Evolutionary conservation across 92 coral and sea anemone species (phyloP).

Genomic region (Actinernus sp.): DNA sequence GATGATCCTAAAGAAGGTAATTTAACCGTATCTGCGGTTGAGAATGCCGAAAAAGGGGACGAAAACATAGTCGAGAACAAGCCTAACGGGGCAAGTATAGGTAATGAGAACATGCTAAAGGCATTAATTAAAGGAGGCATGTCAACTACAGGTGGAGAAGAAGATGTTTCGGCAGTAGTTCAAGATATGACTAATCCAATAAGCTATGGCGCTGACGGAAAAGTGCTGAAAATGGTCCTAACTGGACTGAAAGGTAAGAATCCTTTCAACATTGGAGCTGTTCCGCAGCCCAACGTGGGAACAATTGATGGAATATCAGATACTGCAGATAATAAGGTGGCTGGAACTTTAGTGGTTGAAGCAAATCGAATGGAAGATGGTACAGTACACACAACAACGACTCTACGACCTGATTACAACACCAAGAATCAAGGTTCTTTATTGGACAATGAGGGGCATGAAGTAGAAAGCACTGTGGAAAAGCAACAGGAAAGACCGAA

Average conservation of each 20-base stretch:
- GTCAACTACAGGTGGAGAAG: background rate
- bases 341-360: conserved; percentile 16
- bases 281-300: background rate
- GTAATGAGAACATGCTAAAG: background rate
- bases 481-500: too few relatives aligned
- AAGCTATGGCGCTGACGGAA: conserved; percentile 2
- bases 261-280: conserved; percentile 20
- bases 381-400: conserved; percentile 28
- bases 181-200: conserved; percentile 7
- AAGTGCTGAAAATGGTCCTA: background rate
- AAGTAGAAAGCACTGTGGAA: background rate
- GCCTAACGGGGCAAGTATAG: background rate
- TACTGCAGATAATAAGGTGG: background rate
- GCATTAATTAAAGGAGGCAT: background rate
- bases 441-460: background rate
- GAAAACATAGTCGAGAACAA: background rate
- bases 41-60: conserved; percentile 26
- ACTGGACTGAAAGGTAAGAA: background rate
- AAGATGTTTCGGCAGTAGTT: background rate
- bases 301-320: background rate
- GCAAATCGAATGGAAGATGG: conserved; percentile 23
- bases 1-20: conserved; percentile 8
- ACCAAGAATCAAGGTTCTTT: background rate
- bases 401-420: background rate
- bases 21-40: conserved; percentile 17